Evolutionary conservation across 2,113 vertebrate species (phyloP).

Genomic region (Anser brachyrhynchus): DNA sequence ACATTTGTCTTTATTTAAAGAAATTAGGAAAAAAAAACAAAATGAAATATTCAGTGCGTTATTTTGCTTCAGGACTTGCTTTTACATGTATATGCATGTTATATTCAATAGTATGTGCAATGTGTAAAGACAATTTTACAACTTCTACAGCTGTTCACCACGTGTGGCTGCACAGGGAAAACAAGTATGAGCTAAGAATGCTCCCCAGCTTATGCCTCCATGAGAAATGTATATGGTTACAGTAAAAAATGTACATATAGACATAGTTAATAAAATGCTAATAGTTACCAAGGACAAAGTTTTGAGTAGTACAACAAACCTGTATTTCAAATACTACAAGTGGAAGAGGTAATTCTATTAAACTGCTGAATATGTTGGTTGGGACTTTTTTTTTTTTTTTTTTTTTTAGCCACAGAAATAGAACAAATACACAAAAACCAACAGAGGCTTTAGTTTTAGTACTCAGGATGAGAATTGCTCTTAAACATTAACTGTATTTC

Average conservation of each 20-base stretch:
- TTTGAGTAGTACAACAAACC: constrained; percentile 10
- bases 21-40: background rate
- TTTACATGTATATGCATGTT: background rate
- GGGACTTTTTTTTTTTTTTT: background rate
- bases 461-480: background rate
- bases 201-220: constrained; percentile 22
- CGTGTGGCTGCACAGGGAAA: constrained; percentile 61
- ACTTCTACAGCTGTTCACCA: constrained; percentile 73
- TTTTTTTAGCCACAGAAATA: background rate
- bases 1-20: background rate
- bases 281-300: background rate
- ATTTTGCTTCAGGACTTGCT: constrained; percentile 16
- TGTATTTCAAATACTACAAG: background rate
- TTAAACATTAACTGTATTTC: background rate
- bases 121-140: constrained; percentile 45
- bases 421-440: background rate
- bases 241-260: constrained; percentile 20
- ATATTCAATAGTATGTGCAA: constrained; percentile 11
- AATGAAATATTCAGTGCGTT: background rate
- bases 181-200: constrained; percentile 57
- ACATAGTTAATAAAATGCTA: constrained; percentile 13
- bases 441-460: background rate
- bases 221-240: constrained; percentile 53
- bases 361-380: background rate
- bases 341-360: background rate